Evolutionary conservation across 2,888 invertebrate species (phyloP).

Genomic region (Meghimatium bilineatum): DNA sequence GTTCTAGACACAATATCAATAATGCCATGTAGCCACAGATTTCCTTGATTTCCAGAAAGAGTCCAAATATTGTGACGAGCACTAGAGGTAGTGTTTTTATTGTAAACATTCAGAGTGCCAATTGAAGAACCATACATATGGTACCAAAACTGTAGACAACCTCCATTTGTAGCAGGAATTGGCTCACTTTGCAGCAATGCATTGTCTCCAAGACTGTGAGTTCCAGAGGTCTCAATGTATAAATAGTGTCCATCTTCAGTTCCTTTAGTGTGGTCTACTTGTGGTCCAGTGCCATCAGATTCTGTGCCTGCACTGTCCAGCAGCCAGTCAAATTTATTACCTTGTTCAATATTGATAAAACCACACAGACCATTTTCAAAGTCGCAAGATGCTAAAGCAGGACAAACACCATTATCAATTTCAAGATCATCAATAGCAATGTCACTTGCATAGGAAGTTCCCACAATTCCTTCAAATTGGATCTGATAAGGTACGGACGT

Average conservation of each 20-base stretch:
- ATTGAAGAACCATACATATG: slow-evolving; percentile 71
- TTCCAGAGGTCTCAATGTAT: slow-evolving; percentile 79
- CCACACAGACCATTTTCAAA: slow-evolving; percentile 76
- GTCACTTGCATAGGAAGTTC: slow-evolving; percentile 64
- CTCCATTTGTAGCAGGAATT: slow-evolving; percentile 55
- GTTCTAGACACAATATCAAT: slow-evolving; percentile 41
- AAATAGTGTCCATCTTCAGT: slow-evolving; percentile 67
- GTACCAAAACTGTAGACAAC: slow-evolving; percentile 70
- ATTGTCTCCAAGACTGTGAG: slow-evolving; percentile 78
- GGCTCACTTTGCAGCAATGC: slow-evolving; percentile 77
- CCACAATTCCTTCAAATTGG: slow-evolving; percentile 64
- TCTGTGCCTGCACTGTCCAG: slow-evolving; percentile 67
- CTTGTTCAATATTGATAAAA: slow-evolving; percentile 61
- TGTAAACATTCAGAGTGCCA: slow-evolving; percentile 68
- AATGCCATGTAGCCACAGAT: slow-evolving; percentile 62
- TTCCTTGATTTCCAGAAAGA: slow-evolving; percentile 63
- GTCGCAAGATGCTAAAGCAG: slow-evolving; percentile 68
- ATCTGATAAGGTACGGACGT: slow-evolving; percentile 51
- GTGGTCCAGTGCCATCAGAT: slow-evolving; percentile 67
- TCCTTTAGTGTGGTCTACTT: slow-evolving; percentile 66
- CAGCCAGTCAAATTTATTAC: slow-evolving; percentile 74
- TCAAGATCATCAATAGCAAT: slow-evolving; percentile 74
- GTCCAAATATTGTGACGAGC: slow-evolving; percentile 52
- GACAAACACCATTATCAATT: slow-evolving; percentile 64
- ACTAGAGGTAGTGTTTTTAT: slow-evolving; percentile 53